Conservation (phyloP, 1,140 invertebrate genomes). For the Zaprionus lachaisei region DNA sequence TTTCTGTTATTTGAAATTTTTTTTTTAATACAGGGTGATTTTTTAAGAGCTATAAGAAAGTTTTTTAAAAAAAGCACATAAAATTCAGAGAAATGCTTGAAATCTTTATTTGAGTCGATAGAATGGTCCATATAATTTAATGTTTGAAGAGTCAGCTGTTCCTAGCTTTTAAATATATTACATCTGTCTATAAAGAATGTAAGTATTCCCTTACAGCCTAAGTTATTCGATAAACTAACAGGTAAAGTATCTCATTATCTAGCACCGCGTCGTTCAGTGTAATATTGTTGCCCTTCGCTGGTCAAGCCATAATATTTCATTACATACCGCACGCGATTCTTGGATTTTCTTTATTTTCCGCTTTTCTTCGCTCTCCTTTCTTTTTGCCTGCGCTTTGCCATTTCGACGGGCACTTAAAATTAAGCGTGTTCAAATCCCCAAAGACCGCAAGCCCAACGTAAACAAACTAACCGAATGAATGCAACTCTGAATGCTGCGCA, state of each 20-base stretch:
- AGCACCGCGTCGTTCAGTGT: neutral
- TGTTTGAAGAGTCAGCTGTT: too few relatives aligned
- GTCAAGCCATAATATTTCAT: constrained; percentile 78
- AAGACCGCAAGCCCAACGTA: constrained; percentile 82
- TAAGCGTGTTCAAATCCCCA: constrained; percentile 82
- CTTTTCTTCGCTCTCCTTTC: constrained; percentile 24
- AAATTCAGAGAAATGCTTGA: too few relatives aligned
- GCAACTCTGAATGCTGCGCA: constrained; percentile 52
- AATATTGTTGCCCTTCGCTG: constrained; percentile 10
- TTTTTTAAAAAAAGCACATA: too few relatives aligned
- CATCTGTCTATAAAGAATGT: neutral
- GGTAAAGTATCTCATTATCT: neutral
- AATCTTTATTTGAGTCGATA: too few relatives aligned
- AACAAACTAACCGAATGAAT: constrained; percentile 83
- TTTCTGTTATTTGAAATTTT: neutral
- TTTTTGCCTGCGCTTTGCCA: constrained; percentile 35
- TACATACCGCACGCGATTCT: constrained; percentile 56
- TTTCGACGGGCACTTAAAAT: constrained; percentile 82
- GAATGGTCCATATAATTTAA: too few relatives aligned
- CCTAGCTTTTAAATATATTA: neutral
- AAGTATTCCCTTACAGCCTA: neutral
- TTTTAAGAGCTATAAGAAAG: too few relatives aligned
- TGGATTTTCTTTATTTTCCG: constrained; percentile 23
- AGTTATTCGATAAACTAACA: too few relatives aligned
- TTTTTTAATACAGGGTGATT: too few relatives aligned